Evolutionary conservation across 2,888 invertebrate genomes (phyloP).

Genomic region (Gisinianus flammeolus): DNA sequence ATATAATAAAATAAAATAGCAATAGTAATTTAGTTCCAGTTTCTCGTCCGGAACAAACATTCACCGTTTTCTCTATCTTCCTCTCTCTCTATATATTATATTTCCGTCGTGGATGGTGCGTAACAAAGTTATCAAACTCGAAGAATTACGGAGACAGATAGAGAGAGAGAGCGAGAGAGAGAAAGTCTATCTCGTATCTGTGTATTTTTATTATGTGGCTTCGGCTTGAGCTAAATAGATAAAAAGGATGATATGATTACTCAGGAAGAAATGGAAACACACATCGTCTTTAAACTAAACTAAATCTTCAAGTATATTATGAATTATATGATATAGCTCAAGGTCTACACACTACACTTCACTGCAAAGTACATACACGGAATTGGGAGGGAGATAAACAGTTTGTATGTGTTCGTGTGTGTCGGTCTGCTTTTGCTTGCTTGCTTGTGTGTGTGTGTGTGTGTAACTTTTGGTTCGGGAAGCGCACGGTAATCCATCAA

Average conservation of each 20-base stretch:
- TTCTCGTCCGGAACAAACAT: too few species aligned
- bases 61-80: too few species aligned
- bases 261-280: not conserved
- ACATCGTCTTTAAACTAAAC: not conserved
- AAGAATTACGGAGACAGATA: not conserved
- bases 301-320: not conserved
- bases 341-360: not conserved
- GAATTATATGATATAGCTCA: not conserved
- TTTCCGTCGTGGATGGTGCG: not conserved
- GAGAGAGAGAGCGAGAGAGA: not conserved
- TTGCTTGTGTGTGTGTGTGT: slow-evolving; percentile 1
- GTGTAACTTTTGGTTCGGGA: slow-evolving; percentile 35
- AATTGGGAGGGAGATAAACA: not conserved
- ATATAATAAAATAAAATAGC: too few species aligned
- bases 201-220: not conserved
- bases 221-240: not conserved
- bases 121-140: not conserved
- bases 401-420: not conserved
- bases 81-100: too few species aligned
- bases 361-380: not conserved
- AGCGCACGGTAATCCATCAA: slow-evolving; percentile 65
- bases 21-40: too few species aligned
- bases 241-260: slow-evolving; percentile 11
- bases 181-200: not conserved
- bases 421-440: too few species aligned